Evolutionary conservation across 2,797 vertebrate species (phyloP).

Genomic region (Gastrophryne carolinensis): DNA sequence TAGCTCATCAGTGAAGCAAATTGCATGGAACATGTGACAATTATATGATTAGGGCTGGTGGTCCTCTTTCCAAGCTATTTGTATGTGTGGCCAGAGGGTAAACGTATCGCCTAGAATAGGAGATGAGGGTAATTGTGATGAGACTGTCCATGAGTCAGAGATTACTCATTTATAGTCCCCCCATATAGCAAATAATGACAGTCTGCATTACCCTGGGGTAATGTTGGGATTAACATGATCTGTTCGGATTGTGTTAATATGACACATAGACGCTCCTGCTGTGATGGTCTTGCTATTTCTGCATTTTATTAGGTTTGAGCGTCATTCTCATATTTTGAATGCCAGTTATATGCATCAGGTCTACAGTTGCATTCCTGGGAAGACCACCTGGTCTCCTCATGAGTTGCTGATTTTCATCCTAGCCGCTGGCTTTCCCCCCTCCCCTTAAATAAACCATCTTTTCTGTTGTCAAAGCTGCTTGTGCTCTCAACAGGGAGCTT

Average conservation of each 20-base stretch:
- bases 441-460: no score
- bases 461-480: no score
- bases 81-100: no score
- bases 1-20: no score
- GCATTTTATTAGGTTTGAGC: not conserved
- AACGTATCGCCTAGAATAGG: no score
- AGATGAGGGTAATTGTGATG: no score
- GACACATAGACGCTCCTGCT: not conserved
- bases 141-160: not conserved
- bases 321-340: not conserved
- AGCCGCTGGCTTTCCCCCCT: not conserved
- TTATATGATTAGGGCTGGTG: no score
- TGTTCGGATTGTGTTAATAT: not conserved
- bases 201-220: not conserved
- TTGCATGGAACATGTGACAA: no score
- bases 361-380: slow-evolving; percentile 21
- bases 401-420: not conserved
- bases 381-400: slow-evolving; percentile 9
- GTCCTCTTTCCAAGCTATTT: no score
- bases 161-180: not conserved
- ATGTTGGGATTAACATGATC: not conserved
- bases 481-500: no score
- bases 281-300: not conserved
- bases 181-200: not conserved
- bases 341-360: slow-evolving; percentile 1